Conservation (phyloP, 2,113 vertebrate species). For the Redunca redunca region DNA sequence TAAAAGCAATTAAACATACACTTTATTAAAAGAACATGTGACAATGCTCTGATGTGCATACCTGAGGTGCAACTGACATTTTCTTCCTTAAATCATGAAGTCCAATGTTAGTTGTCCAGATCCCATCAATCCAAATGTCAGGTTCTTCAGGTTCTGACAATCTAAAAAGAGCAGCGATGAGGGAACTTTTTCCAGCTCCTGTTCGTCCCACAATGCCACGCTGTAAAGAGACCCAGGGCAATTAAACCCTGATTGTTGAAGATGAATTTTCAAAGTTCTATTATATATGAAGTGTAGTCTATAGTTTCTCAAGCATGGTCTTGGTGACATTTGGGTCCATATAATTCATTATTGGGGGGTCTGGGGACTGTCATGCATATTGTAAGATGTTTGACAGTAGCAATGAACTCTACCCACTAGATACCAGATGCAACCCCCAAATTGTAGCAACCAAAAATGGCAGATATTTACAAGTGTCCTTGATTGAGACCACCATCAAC, state of each 20-base stretch:
- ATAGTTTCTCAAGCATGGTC: neutral
- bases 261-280: neutral
- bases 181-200: constrained; percentile 94
- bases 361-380: neutral
- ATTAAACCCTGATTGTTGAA: neutral
- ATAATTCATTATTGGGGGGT: neutral
- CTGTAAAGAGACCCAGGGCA: constrained; percentile 73
- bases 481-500: neutral
- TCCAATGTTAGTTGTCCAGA: constrained; percentile 90
- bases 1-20: constrained; percentile 1
- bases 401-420: neutral
- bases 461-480: neutral
- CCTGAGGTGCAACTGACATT: constrained; percentile 98
- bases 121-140: constrained; percentile 90
- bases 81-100: constrained; percentile 93
- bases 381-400: neutral
- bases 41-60: constrained; percentile 63
- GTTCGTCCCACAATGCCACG: constrained; percentile 96
- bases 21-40: neutral
- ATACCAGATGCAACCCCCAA: neutral
- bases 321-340: neutral
- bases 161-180: constrained; percentile 94
- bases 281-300: neutral
- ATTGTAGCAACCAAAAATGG: neutral
- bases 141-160: constrained; percentile 90